Base-by-base conservation (phyloP, 2,797 vertebrate species). In the Hafferia zeledoni region DNA sequence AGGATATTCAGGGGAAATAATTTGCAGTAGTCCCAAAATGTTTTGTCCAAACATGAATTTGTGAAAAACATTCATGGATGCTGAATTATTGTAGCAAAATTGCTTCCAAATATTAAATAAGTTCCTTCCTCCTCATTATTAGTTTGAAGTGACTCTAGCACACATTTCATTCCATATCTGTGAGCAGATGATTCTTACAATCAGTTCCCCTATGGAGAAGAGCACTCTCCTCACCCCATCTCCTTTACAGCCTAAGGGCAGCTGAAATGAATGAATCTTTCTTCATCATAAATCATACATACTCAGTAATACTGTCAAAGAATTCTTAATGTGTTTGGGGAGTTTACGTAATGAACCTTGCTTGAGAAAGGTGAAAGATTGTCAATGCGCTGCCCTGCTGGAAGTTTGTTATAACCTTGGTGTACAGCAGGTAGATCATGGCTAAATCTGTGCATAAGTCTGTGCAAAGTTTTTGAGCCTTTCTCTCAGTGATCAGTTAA, bases 291-390 rank as follows among this genome's bases (percentile, higher is more conserved):
- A 94, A 95, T 97, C 83, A 89, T 75, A 55, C n/a, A 7, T 80
- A 43, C 65, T 93, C 67, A 59, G 60, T 82, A 83, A 87, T 67
- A 52, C 90, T 87, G 83, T 83, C 85, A 87, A 95, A 89, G 85
- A 94, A 89, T 91, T 57, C 67, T 72, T 67, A 64, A 49, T 94
- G 67, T 80, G 85, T 95, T 91, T 92, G 86, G 78, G 87, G 82
- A 95, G 49, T 95, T 95, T 94, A 67, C 6, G 15, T 93, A 80
- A 57, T 75, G 68, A 96, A 69, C 64, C 64, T 95, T 96, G 31
- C 89, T 77, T 7, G 25, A 75, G 84, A 68, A 94, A 95, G 87
- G 88, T 86, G 86, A 95, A 70, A 33, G 47, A 37, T 44, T 5
- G 2, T 95, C 39, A 27, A 14, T 47, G 87, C 30, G 7, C 17